Percentiles rank a stretch among this genome's conserved stretches.
Conservation (phyloP, 2,888 invertebrate species). For the Pimpla rufipes region DNA sequence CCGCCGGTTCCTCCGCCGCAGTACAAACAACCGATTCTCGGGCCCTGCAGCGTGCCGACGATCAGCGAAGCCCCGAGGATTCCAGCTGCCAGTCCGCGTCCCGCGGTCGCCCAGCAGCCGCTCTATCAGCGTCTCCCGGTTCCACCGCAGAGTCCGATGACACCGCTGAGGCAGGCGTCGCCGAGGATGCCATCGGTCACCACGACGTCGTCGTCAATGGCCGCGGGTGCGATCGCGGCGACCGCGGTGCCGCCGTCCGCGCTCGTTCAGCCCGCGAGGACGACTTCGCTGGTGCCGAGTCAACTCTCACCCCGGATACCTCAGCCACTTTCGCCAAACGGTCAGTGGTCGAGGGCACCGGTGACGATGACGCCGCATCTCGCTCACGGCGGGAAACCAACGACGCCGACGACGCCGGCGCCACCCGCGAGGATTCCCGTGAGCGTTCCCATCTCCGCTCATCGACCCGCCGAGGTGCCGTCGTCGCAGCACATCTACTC, state of each 20-base stretch:
- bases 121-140: conserved; percentile 82
- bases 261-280: conserved; percentile 78
- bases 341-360: conserved; percentile 81
- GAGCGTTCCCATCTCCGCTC: conserved; percentile 81
- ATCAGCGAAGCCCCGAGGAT: conserved; percentile 77
- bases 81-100: conserved; percentile 73
- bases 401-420: conserved; percentile 70
- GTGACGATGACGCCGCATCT: conserved; percentile 75
- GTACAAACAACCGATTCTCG: conserved; percentile 76
- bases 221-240: conserved; percentile 63
- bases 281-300: conserved; percentile 77
- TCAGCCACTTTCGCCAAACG: conserved; percentile 82
- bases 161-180: conserved; percentile 78
- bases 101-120: conserved; percentile 71
- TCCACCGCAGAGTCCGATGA: conserved; percentile 80
- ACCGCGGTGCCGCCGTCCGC: conserved; percentile 78
- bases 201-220: conserved; percentile 70
- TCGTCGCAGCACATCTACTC: conserved; percentile 81
- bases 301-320: conserved; percentile 78
- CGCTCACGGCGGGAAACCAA: conserved; percentile 74
- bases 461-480: conserved; percentile 78
- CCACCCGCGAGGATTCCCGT: conserved; percentile 81
- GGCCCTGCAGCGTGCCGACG: conserved; percentile 77
- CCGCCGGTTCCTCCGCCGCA: conserved; percentile 71
- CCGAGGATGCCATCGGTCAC: conserved; percentile 79